Evolutionary conservation across 2,888 invertebrate species (phyloP).

Genomic region (Cryptocheilus praepositus): DNA sequence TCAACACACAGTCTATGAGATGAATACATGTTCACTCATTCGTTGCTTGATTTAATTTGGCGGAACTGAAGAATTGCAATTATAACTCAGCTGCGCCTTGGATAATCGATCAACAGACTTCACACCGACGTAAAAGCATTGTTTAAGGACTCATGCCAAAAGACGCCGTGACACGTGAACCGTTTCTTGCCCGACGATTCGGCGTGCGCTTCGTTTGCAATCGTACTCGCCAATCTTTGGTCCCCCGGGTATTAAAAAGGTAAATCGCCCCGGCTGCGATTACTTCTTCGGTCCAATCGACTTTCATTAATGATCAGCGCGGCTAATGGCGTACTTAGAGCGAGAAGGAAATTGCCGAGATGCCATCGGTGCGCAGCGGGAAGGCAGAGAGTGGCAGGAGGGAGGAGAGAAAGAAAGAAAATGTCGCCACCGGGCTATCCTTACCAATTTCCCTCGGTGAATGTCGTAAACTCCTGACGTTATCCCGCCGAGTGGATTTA

Average conservation of each 20-base stretch:
- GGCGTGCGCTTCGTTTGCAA: too few relatives aligned
- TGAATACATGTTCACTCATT: too few relatives aligned
- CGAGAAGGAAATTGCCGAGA: conserved; percentile 50
- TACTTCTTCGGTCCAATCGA: conserved; percentile 31
- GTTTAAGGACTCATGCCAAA: too few relatives aligned
- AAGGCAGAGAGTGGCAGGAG: background rate
- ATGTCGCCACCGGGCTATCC: conserved; percentile 15
- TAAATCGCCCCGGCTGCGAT: conserved; percentile 30
- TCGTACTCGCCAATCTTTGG: background rate
- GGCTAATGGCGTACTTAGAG: conserved; percentile 41
- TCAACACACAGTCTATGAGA: too few relatives aligned
- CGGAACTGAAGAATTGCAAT: too few relatives aligned
- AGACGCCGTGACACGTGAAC: background rate
- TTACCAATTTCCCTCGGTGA: conserved; percentile 38
- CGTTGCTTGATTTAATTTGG: too few relatives aligned
- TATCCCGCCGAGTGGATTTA: conserved; percentile 27
- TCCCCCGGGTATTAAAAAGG: conserved; percentile 25
- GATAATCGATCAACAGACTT: too few relatives aligned
- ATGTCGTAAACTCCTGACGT: conserved; percentile 45
- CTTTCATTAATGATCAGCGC: conserved; percentile 45
- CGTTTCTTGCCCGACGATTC: conserved; percentile 1
- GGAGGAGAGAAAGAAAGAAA: background rate
- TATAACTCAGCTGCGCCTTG: too few relatives aligned
- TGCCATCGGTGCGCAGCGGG: conserved; percentile 32
- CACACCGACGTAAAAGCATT: too few relatives aligned